phyloP scores from a whole-genome alignment of 2,888 invertebrate genomes.

The Leptopilina myrica region DNA sequence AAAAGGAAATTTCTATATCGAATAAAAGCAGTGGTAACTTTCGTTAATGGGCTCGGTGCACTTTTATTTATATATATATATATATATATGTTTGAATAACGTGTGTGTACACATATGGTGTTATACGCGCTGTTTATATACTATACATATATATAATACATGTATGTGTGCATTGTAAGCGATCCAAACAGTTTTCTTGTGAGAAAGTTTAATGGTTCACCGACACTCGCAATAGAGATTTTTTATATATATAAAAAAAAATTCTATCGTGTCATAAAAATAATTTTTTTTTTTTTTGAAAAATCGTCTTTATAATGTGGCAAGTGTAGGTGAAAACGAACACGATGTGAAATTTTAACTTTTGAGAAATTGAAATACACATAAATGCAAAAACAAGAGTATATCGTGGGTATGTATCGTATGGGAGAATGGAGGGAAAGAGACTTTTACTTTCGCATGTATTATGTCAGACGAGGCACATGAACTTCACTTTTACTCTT shows the following conservation, averaged over 20 bases:
- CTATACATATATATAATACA: not conserved
- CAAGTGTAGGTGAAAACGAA: not conserved
- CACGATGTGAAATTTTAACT: not conserved
- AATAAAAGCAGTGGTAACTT: conserved; percentile 32
- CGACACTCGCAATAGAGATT: not conserved
- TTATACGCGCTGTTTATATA: conserved; percentile 17
- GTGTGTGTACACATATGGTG: conserved; percentile 29
- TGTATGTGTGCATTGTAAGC: conserved; percentile 2
- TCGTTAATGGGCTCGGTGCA: conserved; percentile 37
- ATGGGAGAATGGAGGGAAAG: conserved; percentile 13
- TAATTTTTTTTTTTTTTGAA: no score
- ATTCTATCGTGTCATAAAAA: no score
- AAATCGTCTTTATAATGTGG: no score
- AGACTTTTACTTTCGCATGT: conserved; percentile 34
- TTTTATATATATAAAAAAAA: no score
- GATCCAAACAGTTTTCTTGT: conserved; percentile 23
- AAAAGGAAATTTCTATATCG: conserved; percentile 28
- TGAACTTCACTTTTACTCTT: conserved; percentile 40
- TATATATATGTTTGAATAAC: conserved; percentile 12
- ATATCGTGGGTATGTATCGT: no score
- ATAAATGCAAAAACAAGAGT: no score
- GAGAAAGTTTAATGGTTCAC: conserved; percentile 30
- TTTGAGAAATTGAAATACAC: not conserved
- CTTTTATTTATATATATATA: not conserved
- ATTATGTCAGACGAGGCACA: conserved; percentile 26